Percentiles rank a stretch among this genome's conserved stretches.
Evolutionary conservation across 37 sponge, comb jelly and placozoan species (phyloP).

Genomic region (Mnemiopsis leidyi): DNA sequence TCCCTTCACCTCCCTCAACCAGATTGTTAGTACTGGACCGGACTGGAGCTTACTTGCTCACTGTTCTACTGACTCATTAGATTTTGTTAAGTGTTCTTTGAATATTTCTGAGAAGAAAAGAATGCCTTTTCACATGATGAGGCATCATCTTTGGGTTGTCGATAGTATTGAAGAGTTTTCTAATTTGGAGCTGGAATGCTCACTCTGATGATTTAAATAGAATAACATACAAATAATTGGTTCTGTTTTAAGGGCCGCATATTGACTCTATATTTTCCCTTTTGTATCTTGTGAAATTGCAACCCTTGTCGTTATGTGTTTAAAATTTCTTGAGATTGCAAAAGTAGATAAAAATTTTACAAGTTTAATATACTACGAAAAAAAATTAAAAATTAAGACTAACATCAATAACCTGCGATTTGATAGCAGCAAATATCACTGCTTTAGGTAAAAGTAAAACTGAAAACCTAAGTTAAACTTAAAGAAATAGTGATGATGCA

Average conservation of each 20-base stretch:
- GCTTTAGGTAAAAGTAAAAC: too few relatives aligned
- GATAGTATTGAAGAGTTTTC: slow-evolving; percentile 35
- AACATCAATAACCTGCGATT: neutral
- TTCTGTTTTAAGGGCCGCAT: neutral
- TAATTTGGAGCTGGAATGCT: neutral
- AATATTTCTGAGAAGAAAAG: neutral
- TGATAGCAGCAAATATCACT: too few relatives aligned
- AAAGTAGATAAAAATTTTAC: too few relatives aligned
- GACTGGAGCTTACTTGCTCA: slow-evolving; percentile 27
- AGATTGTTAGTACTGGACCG: slow-evolving; percentile 35
- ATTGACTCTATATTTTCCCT: too few relatives aligned
- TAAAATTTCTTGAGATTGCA: too few relatives aligned
- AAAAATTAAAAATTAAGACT: neutral
- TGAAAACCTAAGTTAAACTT: too few relatives aligned
- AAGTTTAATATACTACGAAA: too few relatives aligned
- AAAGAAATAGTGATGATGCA: too few relatives aligned
- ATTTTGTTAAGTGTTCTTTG: slow-evolving; percentile 11
- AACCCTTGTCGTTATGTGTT: too few relatives aligned
- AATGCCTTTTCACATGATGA: neutral
- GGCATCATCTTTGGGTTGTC: slow-evolving; percentile 39
- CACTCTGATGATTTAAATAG: neutral
- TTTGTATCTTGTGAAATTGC: too few relatives aligned
- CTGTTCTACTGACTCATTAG: neutral
- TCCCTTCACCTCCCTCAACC: slow-evolving; percentile 56
- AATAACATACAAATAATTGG: too few relatives aligned